Evolutionary conservation across 2,797 vertebrate species (phyloP), one percentile per base, ranked within the genome.

Genomic region (Siniperca obscura): DNA sequence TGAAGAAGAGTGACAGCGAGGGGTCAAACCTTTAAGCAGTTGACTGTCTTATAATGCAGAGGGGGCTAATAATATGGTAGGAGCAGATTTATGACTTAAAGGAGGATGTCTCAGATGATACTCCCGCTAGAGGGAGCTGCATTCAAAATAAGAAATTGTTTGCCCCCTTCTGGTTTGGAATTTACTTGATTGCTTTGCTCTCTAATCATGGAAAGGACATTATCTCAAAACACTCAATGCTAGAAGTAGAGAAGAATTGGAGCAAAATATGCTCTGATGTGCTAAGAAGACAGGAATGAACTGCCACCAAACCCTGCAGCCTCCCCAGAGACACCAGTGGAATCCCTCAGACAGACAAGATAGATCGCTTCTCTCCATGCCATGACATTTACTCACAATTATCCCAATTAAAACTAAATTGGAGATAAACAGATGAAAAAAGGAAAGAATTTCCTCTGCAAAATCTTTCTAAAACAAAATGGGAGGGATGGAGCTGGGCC

Each of bases 381-480:
- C 27, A 0, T 40, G 64, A 76, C 74, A 77, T 89, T 86, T 57
- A 70, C 66, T 34, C 70, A 61, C 85, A 90, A 91, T 92, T 90
- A 92, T 85, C 82, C 59, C 79, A 80, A 90, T 90, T 93, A 89
- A 79, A 81, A 74, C 27, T 61, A 34, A 86, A 88, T 21, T 69
- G 76, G 79, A 80, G 82, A 88, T 83, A 83, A 87, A 83, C 19
- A 48, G 16, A 19, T 27, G 38, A 22, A 81, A 69, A 86, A 40
- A 8, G 12, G 5, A 17, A 87, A 61, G 77, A 76, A 87, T 80
- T 76, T 87, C 80, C 83, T 83, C 55, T 52, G 52, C 42, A 14
- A 36, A 78, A 55, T 57, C 46, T 46, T 74, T 79, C 42, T 5
- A 17, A 76, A 68, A 38, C n/a, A 42, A 57, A 66, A 67, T 3